These are phyloP conservation scores for Pomacea maculata DNA, from an alignment of 1,140 invertebrate genomes.

Conservation along the genomic window DNA sequence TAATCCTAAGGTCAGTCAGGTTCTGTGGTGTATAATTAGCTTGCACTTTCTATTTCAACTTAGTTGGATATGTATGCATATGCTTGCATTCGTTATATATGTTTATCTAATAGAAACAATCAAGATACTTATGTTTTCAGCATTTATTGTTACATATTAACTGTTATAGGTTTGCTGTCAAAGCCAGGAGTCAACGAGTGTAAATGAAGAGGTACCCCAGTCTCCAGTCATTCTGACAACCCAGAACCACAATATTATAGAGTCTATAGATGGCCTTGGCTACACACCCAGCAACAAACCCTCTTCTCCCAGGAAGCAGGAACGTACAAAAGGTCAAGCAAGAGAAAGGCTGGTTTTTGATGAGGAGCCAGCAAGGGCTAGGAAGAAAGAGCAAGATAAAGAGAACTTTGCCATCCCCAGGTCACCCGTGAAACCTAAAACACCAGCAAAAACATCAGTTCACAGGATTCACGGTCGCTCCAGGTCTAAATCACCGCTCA, in stretches of 20 bases:
- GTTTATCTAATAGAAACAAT: too few relatives aligned
- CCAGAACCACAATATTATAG: conserved; percentile 12
- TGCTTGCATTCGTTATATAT: background rate
- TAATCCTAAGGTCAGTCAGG: conserved; percentile 41
- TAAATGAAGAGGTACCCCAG: conserved; percentile 24
- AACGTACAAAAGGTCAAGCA: conserved; percentile 33
- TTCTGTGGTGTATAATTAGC: conserved; percentile 8
- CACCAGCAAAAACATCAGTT: conserved; percentile 16
- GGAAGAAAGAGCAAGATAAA: conserved; percentile 46
- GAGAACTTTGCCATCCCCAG: conserved; percentile 59
- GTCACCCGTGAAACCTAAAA: conserved; percentile 9
- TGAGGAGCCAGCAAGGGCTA: conserved; percentile 30
- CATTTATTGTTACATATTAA: too few relatives aligned
- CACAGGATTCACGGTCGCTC: background rate
- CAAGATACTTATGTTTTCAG: too few relatives aligned
- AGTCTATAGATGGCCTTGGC: background rate
- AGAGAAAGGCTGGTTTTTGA: conserved; percentile 46
- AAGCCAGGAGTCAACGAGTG: conserved; percentile 30
- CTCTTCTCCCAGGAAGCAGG: conserved; percentile 1
- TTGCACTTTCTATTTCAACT: background rate
- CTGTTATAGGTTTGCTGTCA: conserved; percentile 24
- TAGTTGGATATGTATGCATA: background rate
- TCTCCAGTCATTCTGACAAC: conserved; percentile 29
- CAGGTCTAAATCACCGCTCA: background rate
- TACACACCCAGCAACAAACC: background rate